Evolutionary conservation across 2,888 invertebrate species (phyloP).

Genomic region (Cerastoderma edule): DNA sequence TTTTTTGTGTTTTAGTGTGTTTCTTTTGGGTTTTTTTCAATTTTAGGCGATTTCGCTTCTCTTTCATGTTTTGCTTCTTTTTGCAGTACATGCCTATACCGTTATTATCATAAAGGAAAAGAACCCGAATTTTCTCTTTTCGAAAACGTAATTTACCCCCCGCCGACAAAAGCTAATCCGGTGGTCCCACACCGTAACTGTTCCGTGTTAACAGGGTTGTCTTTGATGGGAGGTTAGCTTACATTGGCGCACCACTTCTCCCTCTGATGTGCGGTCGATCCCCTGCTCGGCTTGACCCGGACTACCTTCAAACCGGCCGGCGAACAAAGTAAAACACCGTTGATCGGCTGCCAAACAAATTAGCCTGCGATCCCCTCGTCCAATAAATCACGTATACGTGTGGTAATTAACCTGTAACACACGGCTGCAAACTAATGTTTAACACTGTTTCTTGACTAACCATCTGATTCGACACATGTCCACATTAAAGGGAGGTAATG

Average conservation of each 20-base stretch:
- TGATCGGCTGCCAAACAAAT: constrained; percentile 16
- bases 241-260: background rate
- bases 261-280: background rate
- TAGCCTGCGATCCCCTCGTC: constrained; percentile 2
- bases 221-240: constrained; percentile 6
- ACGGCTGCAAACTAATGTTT: too few species aligned
- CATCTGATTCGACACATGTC: too few species aligned
- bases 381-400: constrained; percentile 7
- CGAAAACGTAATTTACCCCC: background rate
- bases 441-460: too few species aligned
- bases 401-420: constrained; percentile 8
- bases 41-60: background rate
- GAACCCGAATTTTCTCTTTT: too few species aligned
- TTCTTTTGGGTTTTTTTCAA: background rate
- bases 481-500: too few species aligned
- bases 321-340: constrained; percentile 20
- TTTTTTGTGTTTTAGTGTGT: too few species aligned
- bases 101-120: too few species aligned
- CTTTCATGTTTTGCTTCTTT: too few species aligned
- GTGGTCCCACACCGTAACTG: background rate
- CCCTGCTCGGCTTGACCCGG: constrained; percentile 1
- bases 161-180: background rate
- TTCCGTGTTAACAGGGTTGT: constrained; percentile 1
- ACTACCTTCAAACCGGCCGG: background rate
- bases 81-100: too few species aligned